phyloP scores from a whole-genome alignment of 2,888 invertebrate species.

The Stictocephala bisonia region DNA sequence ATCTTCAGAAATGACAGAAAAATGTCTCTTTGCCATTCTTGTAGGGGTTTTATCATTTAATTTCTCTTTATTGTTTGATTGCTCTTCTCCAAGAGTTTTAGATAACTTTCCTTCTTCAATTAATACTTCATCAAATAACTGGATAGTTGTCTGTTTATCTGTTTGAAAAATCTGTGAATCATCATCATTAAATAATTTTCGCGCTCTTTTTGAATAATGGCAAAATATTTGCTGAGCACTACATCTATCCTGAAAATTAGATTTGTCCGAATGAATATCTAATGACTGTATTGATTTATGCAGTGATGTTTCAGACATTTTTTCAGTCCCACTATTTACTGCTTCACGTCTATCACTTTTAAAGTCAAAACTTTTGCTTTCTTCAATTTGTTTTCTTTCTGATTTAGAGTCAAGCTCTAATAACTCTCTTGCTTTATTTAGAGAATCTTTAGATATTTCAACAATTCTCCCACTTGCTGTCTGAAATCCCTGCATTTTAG shows the following conservation, averaged over 20 bases:
- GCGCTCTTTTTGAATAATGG: no score
- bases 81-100: conserved; percentile 43
- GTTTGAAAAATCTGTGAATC: no score
- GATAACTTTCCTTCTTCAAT: conserved; percentile 52
- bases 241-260: no score
- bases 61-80: conserved; percentile 39
- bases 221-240: no score
- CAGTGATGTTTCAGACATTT: conserved; percentile 61
- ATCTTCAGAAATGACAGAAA: conserved; percentile 35
- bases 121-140: conserved; percentile 48
- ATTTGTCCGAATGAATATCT: no score
- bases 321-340: conserved; percentile 54
- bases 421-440: no score
- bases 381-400: conserved; percentile 2
- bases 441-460: conserved; percentile 32
- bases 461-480: conserved; percentile 58
- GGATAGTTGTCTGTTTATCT: no score
- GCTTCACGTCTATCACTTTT: conserved; percentile 32
- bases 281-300: conserved; percentile 61
- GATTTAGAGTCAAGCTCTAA: no score
- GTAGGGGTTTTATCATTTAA: no score
- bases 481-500: conserved; percentile 59
- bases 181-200: no score
- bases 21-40: no score
- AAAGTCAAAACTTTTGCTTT: conserved; percentile 6